Evolutionary conservation across 2,888 invertebrate species (phyloP), one percentile per base, ranked within the genome.

Genomic region (Lottia gigantea): DNA sequence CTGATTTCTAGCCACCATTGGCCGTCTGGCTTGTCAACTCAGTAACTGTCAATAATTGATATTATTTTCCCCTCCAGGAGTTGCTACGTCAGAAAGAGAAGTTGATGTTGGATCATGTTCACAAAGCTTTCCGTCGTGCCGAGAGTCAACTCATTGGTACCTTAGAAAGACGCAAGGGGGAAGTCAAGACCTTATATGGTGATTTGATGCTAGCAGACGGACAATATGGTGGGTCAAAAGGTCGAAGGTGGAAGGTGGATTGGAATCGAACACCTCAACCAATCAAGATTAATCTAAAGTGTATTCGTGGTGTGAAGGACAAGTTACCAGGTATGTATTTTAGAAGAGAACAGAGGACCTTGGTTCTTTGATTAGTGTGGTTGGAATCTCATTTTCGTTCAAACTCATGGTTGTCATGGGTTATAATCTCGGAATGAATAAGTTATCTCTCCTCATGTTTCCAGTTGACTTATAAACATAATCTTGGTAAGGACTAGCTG

Each of bases 231-330:
- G 86, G 87, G 7, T 82, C 81, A 62, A 77, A 83, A 67, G 87
- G 87, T 26, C 79, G 87, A 31, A 75, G 87, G 47, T 87, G 86
- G 86, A 86, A 86, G 78, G 84, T 87, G 0, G 87, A 87, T 78
- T 87, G 87, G 87, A 79, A 86, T 73, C 79, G 76, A 47, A 85
- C 86, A 0, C 87, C 87, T 23, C 87, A 87, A 73, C 87, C 87
- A 7, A 81, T 87, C 64, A 84, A 87, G 74, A 77, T 87, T 71
- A 87, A 87, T 67, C 73, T 87, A 64, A 83, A 83, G 64, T 85
- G 83, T 76, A 78, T 87, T 45, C 71, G 87, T 64, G 87, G 87
- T 6, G 83, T 87, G 45, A 83, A 84, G 75, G 85, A 87, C 77
- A 87, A 87, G 76, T 71, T 86, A n/a, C 87, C 87, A 71, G 81